These are phyloP conservation scores for Acipenser transmontanus DNA, from an alignment of 2,797 vertebrate species.

Conservation along the genomic window DNA sequence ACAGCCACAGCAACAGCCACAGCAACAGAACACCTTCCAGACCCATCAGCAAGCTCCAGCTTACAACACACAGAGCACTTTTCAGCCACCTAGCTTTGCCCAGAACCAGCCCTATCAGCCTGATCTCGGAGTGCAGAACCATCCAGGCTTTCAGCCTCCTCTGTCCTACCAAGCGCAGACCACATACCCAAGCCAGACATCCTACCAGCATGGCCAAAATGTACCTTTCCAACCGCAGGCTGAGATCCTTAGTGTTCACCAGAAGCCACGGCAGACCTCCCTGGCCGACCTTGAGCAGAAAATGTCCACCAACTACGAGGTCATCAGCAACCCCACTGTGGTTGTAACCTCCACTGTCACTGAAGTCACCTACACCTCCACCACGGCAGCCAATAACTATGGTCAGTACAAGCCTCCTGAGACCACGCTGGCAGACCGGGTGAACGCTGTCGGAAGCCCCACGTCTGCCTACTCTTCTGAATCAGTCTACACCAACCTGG, in stretches of 20 bases:
- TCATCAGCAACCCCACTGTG: constrained; percentile 71
- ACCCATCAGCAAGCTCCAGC: constrained; percentile 67
- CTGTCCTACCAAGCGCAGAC: constrained; percentile 67
- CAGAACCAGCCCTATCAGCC: constrained; percentile 71
- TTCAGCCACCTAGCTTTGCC: constrained; percentile 69
- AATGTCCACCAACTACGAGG: constrained; percentile 91
- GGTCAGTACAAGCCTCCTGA: constrained; percentile 78
- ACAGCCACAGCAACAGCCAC: constrained; percentile 78
- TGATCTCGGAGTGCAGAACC: constrained; percentile 70
- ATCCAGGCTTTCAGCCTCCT: constrained; percentile 72
- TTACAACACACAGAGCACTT: constrained; percentile 72
- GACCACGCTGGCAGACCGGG: constrained; percentile 63
- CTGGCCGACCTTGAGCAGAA: constrained; percentile 94
- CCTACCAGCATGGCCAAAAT: constrained; percentile 66
- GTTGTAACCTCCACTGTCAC: constrained; percentile 73
- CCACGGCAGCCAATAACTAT: constrained; percentile 63
- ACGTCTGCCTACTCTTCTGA: constrained; percentile 77
- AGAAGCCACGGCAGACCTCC: constrained; percentile 87
- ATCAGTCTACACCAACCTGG: constrained; percentile 83
- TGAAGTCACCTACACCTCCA: constrained; percentile 66
- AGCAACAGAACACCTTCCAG: constrained; percentile 70
- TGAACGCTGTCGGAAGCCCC: constrained; percentile 66
- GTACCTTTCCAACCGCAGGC: constrained; percentile 68
- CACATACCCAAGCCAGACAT: constrained; percentile 62
- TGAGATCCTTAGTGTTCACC: constrained; percentile 72